A percentile compares a stretch with the other conserved stretches of the same genome.
These are phyloP conservation scores for Leptobrachium ailaonicum DNA, from an alignment of 2,113 vertebrate species.

Conservation along the genomic window DNA sequence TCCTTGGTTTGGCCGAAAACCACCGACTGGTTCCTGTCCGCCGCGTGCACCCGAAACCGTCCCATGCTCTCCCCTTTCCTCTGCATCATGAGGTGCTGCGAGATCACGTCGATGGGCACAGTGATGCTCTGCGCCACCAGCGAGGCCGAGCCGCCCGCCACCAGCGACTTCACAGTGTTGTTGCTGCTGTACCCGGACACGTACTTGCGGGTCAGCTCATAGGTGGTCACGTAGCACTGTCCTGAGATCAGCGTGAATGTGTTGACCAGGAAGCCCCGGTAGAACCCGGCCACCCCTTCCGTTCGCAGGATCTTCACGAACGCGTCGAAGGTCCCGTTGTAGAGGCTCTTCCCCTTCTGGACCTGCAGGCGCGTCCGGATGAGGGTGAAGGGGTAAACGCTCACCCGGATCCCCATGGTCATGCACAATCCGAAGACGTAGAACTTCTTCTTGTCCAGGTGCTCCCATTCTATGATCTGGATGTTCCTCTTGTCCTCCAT, in stretches of 20 bases:
- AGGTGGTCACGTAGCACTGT: conserved; percentile 94
- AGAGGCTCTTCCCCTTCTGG: conserved; percentile 89
- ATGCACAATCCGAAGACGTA: conserved; percentile 90
- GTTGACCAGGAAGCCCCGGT: conserved; percentile 93
- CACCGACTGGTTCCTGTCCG: conserved; percentile 57
- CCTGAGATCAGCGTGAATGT: conserved; percentile 90
- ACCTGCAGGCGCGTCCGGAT: conserved; percentile 92
- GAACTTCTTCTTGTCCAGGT: conserved; percentile 97
- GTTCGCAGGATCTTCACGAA: conserved; percentile 86
- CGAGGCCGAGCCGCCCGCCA: conserved; percentile 88
- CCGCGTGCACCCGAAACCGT: conserved; percentile 76
- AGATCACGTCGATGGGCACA: conserved; percentile 90
- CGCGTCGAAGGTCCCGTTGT: conserved; percentile 88
- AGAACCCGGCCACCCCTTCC: conserved; percentile 82
- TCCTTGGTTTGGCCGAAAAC: conserved; percentile 87
- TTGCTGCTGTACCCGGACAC: conserved; percentile 81
- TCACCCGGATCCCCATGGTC: conserved; percentile 90
- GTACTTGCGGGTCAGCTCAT: conserved; percentile 88
- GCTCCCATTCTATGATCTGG: conserved; percentile 96
- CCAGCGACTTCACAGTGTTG: conserved; percentile 88
- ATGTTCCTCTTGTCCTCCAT: conserved; percentile 86
- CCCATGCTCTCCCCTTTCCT: conserved; percentile 80
- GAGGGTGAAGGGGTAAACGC: conserved; percentile 90
- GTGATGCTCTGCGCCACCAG: conserved; percentile 97
- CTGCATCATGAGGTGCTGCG: conserved; percentile 97